Evolutionary conservation across 2,888 invertebrate genomes (phyloP).

Genomic region (Harpalus rufipes): DNA sequence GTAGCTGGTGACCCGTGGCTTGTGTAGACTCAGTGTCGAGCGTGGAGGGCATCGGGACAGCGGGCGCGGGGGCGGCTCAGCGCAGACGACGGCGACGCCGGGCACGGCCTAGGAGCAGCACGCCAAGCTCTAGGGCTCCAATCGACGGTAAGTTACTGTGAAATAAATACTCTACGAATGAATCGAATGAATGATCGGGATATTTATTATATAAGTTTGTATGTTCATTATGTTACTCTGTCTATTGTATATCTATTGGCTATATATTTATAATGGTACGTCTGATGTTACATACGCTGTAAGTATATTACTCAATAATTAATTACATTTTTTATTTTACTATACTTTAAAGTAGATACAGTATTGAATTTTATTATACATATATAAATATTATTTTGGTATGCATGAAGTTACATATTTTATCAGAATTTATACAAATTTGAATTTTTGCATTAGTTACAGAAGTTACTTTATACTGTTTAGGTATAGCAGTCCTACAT

Average conservation of each 20-base stretch:
- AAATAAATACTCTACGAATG: neutral
- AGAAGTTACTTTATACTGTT: too few relatives aligned
- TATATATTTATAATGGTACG: neutral
- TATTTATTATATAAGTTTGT: constrained; percentile 1
- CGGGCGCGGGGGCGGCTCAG: constrained; percentile 77
- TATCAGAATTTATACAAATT: neutral
- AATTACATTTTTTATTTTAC: neutral
- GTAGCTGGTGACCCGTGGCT: constrained; percentile 70
- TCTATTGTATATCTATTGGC: neutral
- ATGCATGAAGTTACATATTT: neutral
- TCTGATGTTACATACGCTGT: constrained; percentile 20
- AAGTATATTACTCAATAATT: neutral
- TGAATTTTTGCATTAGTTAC: too few relatives aligned
- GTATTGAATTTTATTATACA: neutral
- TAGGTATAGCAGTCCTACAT: too few relatives aligned
- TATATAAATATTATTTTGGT: neutral
- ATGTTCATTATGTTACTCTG: neutral
- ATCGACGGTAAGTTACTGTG: constrained; percentile 46
- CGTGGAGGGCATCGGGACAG: constrained; percentile 80
- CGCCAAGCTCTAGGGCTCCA: constrained; percentile 67
- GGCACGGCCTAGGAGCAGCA: constrained; percentile 73
- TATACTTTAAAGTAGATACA: neutral
- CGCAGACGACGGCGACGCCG: constrained; percentile 76
- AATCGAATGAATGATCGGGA: neutral
- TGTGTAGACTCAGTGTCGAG: constrained; percentile 81